These are phyloP conservation scores for Eupithecia abbreviata DNA, from an alignment of 2,888 invertebrate species.

Conservation along the genomic window DNA sequence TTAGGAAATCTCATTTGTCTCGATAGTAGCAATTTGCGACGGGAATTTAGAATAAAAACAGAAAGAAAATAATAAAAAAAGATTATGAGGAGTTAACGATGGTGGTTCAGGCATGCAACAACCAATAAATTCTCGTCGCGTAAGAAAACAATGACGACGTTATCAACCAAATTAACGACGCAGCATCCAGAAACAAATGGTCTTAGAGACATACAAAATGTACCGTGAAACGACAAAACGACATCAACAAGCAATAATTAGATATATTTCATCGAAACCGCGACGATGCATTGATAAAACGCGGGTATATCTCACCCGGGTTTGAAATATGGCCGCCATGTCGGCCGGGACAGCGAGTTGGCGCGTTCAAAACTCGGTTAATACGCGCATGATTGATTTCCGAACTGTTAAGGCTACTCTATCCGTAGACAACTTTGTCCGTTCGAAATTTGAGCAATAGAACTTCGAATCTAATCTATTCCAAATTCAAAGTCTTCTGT, in stretches of 20 bases:
- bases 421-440: slow-evolving; percentile 31
- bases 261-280: slow-evolving; percentile 79
- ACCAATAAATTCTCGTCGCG: slow-evolving; percentile 14
- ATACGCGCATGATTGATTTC: slow-evolving; percentile 79
- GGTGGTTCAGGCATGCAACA: slow-evolving; percentile 10
- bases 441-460: slow-evolving; percentile 21
- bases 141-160: slow-evolving; percentile 38
- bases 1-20: slow-evolving; percentile 3
- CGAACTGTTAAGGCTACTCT: slow-evolving; percentile 50
- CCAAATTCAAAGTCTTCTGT: slow-evolving; percentile 37
- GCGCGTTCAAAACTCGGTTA: slow-evolving; percentile 74
- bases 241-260: slow-evolving; percentile 81
- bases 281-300: slow-evolving; percentile 84
- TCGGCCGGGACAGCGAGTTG: slow-evolving; percentile 75
- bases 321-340: slow-evolving; percentile 79
- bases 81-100: neutral
- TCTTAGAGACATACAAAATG: slow-evolving; percentile 71
- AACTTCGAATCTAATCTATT: slow-evolving; percentile 4
- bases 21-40: neutral
- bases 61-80: slow-evolving; percentile 10
- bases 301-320: slow-evolving; percentile 77
- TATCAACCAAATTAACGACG: slow-evolving; percentile 41
- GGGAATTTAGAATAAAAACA: neutral
- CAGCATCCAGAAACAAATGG: slow-evolving; percentile 68
- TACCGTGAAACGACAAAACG: slow-evolving; percentile 71